Evolutionary conservation across 2,113 vertebrate species (phyloP).

Genomic region (Passer montanus): DNA sequence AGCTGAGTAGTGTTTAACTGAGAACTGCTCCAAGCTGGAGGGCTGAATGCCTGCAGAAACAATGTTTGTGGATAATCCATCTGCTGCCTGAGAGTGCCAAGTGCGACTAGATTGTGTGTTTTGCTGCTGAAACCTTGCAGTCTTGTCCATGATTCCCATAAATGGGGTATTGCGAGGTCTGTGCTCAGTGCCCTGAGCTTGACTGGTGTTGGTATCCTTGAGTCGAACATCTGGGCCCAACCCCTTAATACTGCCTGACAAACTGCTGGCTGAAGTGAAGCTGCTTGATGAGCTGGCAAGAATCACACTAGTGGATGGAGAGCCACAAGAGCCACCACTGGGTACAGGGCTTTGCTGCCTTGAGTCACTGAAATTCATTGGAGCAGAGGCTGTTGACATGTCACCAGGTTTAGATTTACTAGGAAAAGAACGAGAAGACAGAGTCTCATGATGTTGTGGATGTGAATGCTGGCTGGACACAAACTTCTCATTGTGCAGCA

Average conservation of each 20-base stretch:
- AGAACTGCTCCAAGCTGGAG: slow-evolving; percentile 74
- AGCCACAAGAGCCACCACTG: slow-evolving; percentile 38
- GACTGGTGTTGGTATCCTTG: slow-evolving; percentile 77
- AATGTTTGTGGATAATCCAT: slow-evolving; percentile 67
- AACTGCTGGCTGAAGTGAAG: slow-evolving; percentile 83
- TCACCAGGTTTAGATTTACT: slow-evolving; percentile 76
- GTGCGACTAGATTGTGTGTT: slow-evolving; percentile 64
- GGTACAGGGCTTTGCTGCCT: slow-evolving; percentile 63
- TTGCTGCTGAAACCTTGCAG: slow-evolving; percentile 85
- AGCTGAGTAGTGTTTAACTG: slow-evolving; percentile 77
- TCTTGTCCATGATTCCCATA: slow-evolving; percentile 97
- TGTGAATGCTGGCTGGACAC: slow-evolving; percentile 40
- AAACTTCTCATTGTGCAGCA: slow-evolving; percentile 69
- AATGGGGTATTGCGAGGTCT: slow-evolving; percentile 87
- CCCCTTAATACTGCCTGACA: slow-evolving; percentile 83
- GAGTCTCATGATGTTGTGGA: slow-evolving; percentile 64
- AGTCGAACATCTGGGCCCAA: slow-evolving; percentile 83
- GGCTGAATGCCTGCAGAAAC: slow-evolving; percentile 68
- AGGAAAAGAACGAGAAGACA: slow-evolving; percentile 53
- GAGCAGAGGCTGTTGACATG: slow-evolving; percentile 57
- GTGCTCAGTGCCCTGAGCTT: slow-evolving; percentile 78
- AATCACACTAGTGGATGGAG: slow-evolving; percentile 74
- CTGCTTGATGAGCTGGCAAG: slow-evolving; percentile 86
- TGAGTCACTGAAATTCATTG: slow-evolving; percentile 38
- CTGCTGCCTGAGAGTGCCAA: slow-evolving; percentile 82